Percentiles rank a stretch among this genome's conserved stretches.
Evolutionary conservation across 1,140 invertebrate species (phyloP).

Genomic region (Drosophila teissieri): DNA sequence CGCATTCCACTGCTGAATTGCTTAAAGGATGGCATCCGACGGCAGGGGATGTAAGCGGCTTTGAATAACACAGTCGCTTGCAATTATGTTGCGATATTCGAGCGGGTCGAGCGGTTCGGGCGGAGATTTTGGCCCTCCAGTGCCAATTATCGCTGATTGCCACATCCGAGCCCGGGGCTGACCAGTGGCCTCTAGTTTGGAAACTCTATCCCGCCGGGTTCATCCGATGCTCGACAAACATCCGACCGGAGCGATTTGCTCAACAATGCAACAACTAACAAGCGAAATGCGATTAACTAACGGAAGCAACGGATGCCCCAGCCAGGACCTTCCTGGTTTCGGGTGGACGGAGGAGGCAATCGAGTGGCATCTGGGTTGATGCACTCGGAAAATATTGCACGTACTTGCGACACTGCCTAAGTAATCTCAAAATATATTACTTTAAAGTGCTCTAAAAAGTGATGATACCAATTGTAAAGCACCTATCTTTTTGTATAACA

Average conservation of each 20-base stretch:
- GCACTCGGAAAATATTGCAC: background rate
- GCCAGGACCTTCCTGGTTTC: background rate
- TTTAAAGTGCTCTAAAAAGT: too few relatives aligned
- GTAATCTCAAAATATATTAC: too few relatives aligned
- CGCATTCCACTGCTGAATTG: constrained; percentile 22
- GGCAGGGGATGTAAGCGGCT: constrained; percentile 17
- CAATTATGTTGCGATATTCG: constrained; percentile 33
- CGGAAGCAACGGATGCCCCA: constrained; percentile 47
- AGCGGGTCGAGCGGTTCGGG: background rate
- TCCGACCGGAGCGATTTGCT: constrained; percentile 51
- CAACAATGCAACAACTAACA: constrained; percentile 63
- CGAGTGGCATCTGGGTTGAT: constrained; percentile 6
- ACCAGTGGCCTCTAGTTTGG: constrained; percentile 4
- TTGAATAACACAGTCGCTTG: constrained; percentile 24
- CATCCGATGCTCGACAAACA: constrained; percentile 46
- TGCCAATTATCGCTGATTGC: constrained; percentile 55
- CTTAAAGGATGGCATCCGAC: constrained; percentile 9
- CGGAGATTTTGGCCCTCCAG: constrained; percentile 10
- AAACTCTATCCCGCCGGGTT: constrained; percentile 31
- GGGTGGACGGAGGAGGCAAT: background rate
- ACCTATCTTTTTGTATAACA: too few relatives aligned
- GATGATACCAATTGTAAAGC: too few relatives aligned
- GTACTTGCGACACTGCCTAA: too few relatives aligned
- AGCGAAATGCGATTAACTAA: constrained; percentile 67
- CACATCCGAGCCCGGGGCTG: constrained; percentile 4